Evolutionary conservation across 2,113 vertebrate genomes (phyloP), one percentile per base, ranked within the genome.

Genomic region (Rallus limicola): DNA sequence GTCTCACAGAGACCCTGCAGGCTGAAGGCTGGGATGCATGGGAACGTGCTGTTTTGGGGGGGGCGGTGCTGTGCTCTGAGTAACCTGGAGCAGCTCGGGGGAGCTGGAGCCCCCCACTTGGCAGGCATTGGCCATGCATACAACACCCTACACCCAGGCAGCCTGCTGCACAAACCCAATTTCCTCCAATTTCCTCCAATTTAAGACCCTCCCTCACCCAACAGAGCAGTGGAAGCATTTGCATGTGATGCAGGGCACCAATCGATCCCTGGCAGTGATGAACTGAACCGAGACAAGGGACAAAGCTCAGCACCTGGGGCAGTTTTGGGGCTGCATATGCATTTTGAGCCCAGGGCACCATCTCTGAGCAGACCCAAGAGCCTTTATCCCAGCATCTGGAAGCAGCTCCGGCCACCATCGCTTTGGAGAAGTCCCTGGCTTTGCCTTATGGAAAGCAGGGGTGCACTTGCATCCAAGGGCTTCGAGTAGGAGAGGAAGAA

Each of bases 191-290:
- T 3, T 36, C 40, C 44, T 82, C 29, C n/a, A 1, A 53, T 65
- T 70, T 40, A 59, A 76, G 38, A 24, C 7, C 58, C 42, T 53
- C 63, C 33, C 31, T 80, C 63, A 46, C 17, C 23, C 28, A 9
- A 0, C 6, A 36, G 42, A 58, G 13, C 2, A 10, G 17, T 3
- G 29, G 68, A 46, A 74, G 48, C 6, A 2, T 53, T 79, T 40
- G 18, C 18, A 4, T 10, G 28, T 17, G 44, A 42, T 60, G 34
- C 65, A 33, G 60, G 23, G 42, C n/a, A 29, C n/a, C 5, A 38
- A 0, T 79, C 55, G 64, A 33, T 50, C 48, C n/a, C 48, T 5
- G 44, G 18, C 23, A 1, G 0, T n/a, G 56, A 52, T 1, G 19
- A 87, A 6, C 28, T 5, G 42, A 58, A 2, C 16, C 10, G 20